These are phyloP conservation scores for Rhyacophila evoluta DNA, from an alignment of 2,888 invertebrate species.

Conservation along the genomic window DNA sequence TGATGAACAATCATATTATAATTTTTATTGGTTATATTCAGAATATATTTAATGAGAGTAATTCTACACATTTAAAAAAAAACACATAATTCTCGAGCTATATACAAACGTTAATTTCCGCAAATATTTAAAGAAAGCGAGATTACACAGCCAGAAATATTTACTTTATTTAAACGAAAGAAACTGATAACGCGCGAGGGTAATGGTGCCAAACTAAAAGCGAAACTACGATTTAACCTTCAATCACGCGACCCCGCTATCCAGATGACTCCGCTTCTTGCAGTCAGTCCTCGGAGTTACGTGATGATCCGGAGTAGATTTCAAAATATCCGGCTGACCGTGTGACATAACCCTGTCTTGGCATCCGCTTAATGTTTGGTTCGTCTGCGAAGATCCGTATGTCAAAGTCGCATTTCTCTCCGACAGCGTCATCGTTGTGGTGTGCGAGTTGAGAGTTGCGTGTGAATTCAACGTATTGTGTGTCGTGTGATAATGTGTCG, in stretches of 20 bases:
- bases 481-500: constrained; percentile 63
- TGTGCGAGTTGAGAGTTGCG: constrained; percentile 64
- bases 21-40: neutral
- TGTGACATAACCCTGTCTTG: constrained; percentile 61
- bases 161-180: neutral
- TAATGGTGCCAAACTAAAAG: constrained; percentile 1
- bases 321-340: constrained; percentile 85
- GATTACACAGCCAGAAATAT: neutral
- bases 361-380: constrained; percentile 56
- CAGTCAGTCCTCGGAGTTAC: constrained; percentile 56
- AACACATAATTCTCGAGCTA: neutral
- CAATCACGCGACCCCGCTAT: constrained; percentile 66
- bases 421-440: constrained; percentile 64
- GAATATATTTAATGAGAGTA: neutral
- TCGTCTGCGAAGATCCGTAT: constrained; percentile 63
- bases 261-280: constrained; percentile 65
- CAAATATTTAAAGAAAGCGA: neutral
- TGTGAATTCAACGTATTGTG: constrained; percentile 74
- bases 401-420: constrained; percentile 65
- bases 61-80: neutral
- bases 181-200: neutral
- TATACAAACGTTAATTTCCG: neutral
- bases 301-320: constrained; percentile 88
- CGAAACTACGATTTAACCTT: constrained; percentile 48
- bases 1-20: neutral